Conservation (phyloP, 2,888 invertebrate genomes). For the Pegoplata infirma region DNA sequence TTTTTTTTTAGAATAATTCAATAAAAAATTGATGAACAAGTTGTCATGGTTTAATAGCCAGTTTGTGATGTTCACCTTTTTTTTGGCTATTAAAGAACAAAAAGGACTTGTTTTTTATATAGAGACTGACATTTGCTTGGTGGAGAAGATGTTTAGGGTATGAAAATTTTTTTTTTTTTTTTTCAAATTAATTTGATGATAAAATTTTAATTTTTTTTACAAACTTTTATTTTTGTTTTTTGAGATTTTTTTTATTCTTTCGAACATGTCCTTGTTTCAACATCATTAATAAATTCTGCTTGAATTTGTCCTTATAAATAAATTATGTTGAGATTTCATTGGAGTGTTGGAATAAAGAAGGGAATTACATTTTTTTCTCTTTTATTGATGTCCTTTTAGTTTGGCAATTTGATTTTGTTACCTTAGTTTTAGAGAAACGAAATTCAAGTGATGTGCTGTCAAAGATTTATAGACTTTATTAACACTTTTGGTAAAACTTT, state of each 20-base stretch:
- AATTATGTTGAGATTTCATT: conserved; percentile 65
- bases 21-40: conserved; percentile 59
- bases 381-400: not conserved
- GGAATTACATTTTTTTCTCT: not conserved
- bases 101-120: no score
- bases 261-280: conserved; percentile 47
- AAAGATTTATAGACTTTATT: conserved; percentile 12
- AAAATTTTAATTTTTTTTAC: conserved; percentile 74
- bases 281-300: conserved; percentile 74
- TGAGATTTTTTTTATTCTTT: conserved; percentile 3
- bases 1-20: conserved; percentile 47
- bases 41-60: conserved; percentile 54
- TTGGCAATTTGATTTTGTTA: conserved; percentile 15
- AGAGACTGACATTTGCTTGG: not conserved
- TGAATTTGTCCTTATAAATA: conserved; percentile 67
- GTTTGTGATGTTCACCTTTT: conserved; percentile 7
- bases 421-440: conserved; percentile 19
- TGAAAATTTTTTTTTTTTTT: conserved; percentile 35
- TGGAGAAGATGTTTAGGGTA: conserved; percentile 1
- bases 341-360: not conserved
- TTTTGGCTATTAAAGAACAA: no score
- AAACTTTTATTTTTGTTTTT: conserved; percentile 14
- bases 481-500: not conserved
- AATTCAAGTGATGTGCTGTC: conserved; percentile 16
- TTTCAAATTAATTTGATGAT: conserved; percentile 68